These are phyloP conservation scores for Campoplex nolae DNA, from an alignment of 2,888 invertebrate genomes.

Conservation along the genomic window DNA sequence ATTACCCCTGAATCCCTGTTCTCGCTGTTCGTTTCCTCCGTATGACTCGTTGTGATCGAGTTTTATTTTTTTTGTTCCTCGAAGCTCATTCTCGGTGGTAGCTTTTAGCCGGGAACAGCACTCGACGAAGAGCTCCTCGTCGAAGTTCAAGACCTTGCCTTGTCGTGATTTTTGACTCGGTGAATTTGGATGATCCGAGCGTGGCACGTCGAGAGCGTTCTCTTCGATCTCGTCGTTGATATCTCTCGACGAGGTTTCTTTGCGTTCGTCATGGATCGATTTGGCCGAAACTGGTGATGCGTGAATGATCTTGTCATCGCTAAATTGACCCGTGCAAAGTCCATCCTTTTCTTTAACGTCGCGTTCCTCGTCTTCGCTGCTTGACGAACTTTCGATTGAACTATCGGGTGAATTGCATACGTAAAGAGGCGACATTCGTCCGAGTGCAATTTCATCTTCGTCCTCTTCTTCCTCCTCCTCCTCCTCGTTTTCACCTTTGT, in stretches of 20 bases:
- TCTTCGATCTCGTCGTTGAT: slow-evolving; percentile 82
- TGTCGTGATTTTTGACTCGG: slow-evolving; percentile 77
- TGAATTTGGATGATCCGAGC: slow-evolving; percentile 65
- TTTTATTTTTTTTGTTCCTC: slow-evolving; percentile 83
- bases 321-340: slow-evolving; percentile 73
- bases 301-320: slow-evolving; percentile 78
- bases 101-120: slow-evolving; percentile 83
- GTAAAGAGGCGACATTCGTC: slow-evolving; percentile 79
- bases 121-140: slow-evolving; percentile 83
- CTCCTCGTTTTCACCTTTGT: slow-evolving; percentile 71
- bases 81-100: slow-evolving; percentile 81
- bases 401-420: slow-evolving; percentile 77
- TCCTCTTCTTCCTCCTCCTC: slow-evolving; percentile 71
- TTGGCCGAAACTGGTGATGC: slow-evolving; percentile 72
- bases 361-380: slow-evolving; percentile 68
- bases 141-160: slow-evolving; percentile 82
- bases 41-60: slow-evolving; percentile 80
- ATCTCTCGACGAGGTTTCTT: slow-evolving; percentile 80
- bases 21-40: slow-evolving; percentile 76
- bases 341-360: neutral
- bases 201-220: slow-evolving; percentile 80
- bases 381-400: slow-evolving; percentile 75
- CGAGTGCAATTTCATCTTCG: slow-evolving; percentile 73
- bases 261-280: slow-evolving; percentile 72
- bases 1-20: slow-evolving; percentile 72